Evolutionary conservation across 2,113 vertebrate species (phyloP).

Genomic region (Hippocampus abdominalis): DNA sequence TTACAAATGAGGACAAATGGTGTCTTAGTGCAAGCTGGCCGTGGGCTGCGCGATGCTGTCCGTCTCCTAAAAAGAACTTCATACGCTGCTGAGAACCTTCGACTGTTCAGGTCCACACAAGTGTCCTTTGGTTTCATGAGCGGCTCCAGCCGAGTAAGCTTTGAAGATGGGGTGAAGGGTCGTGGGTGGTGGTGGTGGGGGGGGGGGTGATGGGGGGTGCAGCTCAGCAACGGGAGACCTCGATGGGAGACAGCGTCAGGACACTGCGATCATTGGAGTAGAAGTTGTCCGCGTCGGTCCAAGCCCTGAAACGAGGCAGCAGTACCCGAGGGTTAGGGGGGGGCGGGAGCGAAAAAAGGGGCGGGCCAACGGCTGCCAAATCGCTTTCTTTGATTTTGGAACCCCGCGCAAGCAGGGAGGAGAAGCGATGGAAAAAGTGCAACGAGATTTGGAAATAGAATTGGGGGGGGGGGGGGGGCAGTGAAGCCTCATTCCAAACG

Average conservation of each 20-base stretch:
- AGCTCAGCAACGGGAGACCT: constrained; percentile 82
- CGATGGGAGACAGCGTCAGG: constrained; percentile 93
- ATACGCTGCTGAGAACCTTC: background rate
- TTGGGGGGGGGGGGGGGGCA: background rate
- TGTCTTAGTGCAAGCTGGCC: background rate
- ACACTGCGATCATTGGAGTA: constrained; percentile 92
- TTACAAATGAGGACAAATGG: background rate
- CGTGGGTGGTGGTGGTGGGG: background rate
- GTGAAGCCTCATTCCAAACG: constrained; percentile 17
- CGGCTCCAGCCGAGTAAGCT: constrained; percentile 15
- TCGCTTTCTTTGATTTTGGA: background rate
- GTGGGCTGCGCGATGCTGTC: background rate
- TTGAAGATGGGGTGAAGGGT: constrained; percentile 1
- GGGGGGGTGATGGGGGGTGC: background rate
- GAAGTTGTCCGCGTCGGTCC: constrained; percentile 87
- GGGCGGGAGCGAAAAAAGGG: background rate
- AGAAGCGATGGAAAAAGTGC: constrained; percentile 27
- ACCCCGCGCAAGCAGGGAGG: constrained; percentile 4
- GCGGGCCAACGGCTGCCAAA: background rate
- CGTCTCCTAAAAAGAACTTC: background rate
- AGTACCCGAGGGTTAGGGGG: constrained; percentile 55
- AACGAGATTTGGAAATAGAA: constrained; percentile 27
- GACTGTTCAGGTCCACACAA: background rate
- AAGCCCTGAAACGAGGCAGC: constrained; percentile 90
- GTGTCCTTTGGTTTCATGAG: constrained; percentile 26